Evolutionary conservation across 2,797 vertebrate genomes (phyloP).

Genomic region (Rhincodon typus): DNA sequence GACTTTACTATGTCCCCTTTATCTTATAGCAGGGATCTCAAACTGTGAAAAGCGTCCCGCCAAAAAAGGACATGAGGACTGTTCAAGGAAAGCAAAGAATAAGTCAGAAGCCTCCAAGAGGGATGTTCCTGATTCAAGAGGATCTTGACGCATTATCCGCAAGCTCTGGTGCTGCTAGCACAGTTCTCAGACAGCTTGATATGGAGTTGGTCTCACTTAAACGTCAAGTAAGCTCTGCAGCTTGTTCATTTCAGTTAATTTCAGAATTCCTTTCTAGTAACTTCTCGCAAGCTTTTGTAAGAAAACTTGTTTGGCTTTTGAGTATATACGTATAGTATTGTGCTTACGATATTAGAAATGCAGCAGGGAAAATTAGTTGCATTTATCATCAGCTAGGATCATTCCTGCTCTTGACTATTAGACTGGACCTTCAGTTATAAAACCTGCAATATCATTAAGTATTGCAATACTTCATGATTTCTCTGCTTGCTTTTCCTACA

Average conservation of each 20-base stretch:
- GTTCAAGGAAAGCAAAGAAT: conserved; percentile 75
- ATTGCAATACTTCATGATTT: not conserved
- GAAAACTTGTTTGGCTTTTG: not conserved
- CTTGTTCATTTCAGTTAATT: conserved; percentile 39
- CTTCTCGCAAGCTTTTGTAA: not conserved
- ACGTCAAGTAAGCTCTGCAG: conserved; percentile 67
- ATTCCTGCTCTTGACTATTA: not conserved
- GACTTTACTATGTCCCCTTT: not conserved
- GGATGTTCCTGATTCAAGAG: conserved; percentile 84
- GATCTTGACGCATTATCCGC: conserved; percentile 81
- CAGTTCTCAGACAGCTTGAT: conserved; percentile 82
- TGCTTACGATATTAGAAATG: not conserved
- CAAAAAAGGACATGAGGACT: conserved; percentile 74
- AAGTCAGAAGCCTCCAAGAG: conserved; percentile 88
- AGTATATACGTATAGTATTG: not conserved
- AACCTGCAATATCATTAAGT: not conserved
- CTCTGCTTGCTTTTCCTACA: not conserved
- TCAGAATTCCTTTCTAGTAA: not conserved
- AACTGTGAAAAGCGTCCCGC: conserved; percentile 62
- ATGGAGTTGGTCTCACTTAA: conserved; percentile 84
- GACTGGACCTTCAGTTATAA: not conserved
- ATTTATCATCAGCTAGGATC: not conserved
- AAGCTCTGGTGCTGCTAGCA: conserved; percentile 71
- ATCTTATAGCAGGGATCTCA: conserved; percentile 44
- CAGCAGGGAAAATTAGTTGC: not conserved